These are phyloP conservation scores for Oxyura jamaicensis DNA, from an alignment of 2,113 vertebrate genomes.

Conservation along the genomic window DNA sequence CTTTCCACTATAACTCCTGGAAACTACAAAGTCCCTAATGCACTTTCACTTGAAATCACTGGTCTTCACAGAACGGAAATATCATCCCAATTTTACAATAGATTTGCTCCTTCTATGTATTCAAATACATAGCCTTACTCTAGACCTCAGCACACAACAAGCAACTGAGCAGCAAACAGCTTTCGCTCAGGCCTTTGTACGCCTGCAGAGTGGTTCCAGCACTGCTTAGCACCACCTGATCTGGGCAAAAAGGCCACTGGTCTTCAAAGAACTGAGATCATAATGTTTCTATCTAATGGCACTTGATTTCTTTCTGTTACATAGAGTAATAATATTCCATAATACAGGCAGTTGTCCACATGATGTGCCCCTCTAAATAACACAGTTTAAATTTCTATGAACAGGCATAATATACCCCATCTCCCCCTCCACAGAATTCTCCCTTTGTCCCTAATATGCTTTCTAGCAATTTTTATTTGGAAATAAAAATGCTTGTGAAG, in stretches of 20 bases:
- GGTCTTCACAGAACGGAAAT: neutral
- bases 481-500: slow-evolving; percentile 40
- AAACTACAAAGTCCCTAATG: neutral
- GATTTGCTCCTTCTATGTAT: neutral
- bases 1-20: neutral
- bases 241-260: neutral
- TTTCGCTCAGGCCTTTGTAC: neutral
- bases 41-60: neutral
- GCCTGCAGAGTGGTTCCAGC: neutral
- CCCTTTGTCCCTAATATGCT: neutral
- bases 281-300: neutral
- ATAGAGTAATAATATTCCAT: neutral
- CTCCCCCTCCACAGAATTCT: neutral
- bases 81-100: neutral
- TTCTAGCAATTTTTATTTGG: slow-evolving; percentile 49
- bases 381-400: neutral
- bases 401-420: neutral
- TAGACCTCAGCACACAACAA: neutral
- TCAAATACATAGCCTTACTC: neutral
- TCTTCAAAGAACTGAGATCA: neutral
- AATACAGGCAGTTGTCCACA: neutral
- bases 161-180: neutral
- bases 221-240: neutral
- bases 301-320: neutral
- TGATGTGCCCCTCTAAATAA: slow-evolving; percentile 1